Percentiles rank a stretch among this genome's conserved stretches.
These are phyloP conservation scores for Oryzias woworae DNA, from an alignment of 2,113 vertebrate genomes.

Conservation along the genomic window DNA sequence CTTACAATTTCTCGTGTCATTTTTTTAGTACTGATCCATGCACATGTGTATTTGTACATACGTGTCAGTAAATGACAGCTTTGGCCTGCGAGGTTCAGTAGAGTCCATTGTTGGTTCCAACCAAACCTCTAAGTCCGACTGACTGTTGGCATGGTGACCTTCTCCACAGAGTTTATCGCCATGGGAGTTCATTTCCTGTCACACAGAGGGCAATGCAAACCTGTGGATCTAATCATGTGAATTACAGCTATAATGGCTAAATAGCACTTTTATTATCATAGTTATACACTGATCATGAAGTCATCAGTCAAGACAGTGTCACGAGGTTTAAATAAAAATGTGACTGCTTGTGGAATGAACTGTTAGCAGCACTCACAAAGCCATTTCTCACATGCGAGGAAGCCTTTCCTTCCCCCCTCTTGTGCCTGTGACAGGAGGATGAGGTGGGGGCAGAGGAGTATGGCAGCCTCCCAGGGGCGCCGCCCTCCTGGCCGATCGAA, in stretches of 20 bases:
- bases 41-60: constrained; percentile 70
- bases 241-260: too few species aligned
- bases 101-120: constrained; percentile 82
- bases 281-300: not conserved
- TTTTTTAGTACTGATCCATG: too few species aligned
- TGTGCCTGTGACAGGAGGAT: constrained; percentile 81
- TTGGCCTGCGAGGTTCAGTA: constrained; percentile 84
- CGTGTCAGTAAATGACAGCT: constrained; percentile 90
- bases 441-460: constrained; percentile 62
- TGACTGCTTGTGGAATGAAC: not conserved
- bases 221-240: not conserved
- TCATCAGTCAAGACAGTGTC: not conserved
- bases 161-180: constrained; percentile 75
- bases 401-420: constrained; percentile 85
- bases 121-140: constrained; percentile 86
- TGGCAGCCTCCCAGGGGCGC: constrained; percentile 38
- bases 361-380: constrained; percentile 76
- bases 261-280: not conserved
- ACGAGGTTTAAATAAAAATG: not conserved
- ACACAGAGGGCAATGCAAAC: not conserved
- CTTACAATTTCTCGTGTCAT: too few species aligned
- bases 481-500: constrained; percentile 81
- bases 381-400: constrained; percentile 80
- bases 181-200: constrained; percentile 81
- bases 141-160: constrained; percentile 84